phyloP scores from a whole-genome alignment of 2,797 vertebrate genomes.

The Channa striata region DNA sequence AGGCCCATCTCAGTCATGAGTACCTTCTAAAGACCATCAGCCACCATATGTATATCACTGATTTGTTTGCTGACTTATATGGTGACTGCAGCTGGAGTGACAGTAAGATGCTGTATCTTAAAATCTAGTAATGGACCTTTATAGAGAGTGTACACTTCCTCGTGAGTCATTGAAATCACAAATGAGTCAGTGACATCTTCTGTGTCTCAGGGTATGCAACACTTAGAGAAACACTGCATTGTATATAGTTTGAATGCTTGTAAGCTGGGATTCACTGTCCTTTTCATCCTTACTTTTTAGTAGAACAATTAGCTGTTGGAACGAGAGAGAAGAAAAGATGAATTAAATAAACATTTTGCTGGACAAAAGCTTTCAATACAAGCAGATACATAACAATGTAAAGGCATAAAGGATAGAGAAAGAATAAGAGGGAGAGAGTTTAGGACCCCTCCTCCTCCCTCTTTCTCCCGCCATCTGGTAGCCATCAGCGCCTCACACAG shows the following conservation, averaged over 20 bases:
- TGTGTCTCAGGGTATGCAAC: slow-evolving; percentile 23
- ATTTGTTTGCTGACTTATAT: slow-evolving; percentile 1
- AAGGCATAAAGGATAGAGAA: slow-evolving; percentile 36
- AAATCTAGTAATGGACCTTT: slow-evolving; percentile 3
- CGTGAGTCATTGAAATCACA: slow-evolving; percentile 28
- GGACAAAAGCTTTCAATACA: neutral
- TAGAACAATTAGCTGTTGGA: neutral
- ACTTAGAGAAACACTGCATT: slow-evolving; percentile 14
- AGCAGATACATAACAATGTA: slow-evolving; percentile 19
- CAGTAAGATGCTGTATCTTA: neutral
- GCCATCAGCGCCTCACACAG: slow-evolving; percentile 85
- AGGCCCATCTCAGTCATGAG: neutral
- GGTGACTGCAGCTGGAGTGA: slow-evolving; percentile 4
- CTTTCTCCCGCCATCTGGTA: slow-evolving; percentile 84
- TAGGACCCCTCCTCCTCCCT: slow-evolving; percentile 62
- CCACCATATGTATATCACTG: neutral
- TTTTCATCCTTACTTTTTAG: slow-evolving; percentile 10
- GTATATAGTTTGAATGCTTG: slow-evolving; percentile 5
- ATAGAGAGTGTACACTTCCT: slow-evolving; percentile 25
- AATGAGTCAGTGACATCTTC: slow-evolving; percentile 40
- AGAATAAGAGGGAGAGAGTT: slow-evolving; percentile 30
- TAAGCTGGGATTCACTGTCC: slow-evolving; percentile 17
- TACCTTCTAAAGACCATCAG: neutral
- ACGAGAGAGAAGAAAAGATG: neutral
- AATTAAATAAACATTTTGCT: neutral